phyloP scores from a whole-genome alignment of 30 jellyfish, hydroid and myxozoan genomes.

The Turritopsis rubra region DNA sequence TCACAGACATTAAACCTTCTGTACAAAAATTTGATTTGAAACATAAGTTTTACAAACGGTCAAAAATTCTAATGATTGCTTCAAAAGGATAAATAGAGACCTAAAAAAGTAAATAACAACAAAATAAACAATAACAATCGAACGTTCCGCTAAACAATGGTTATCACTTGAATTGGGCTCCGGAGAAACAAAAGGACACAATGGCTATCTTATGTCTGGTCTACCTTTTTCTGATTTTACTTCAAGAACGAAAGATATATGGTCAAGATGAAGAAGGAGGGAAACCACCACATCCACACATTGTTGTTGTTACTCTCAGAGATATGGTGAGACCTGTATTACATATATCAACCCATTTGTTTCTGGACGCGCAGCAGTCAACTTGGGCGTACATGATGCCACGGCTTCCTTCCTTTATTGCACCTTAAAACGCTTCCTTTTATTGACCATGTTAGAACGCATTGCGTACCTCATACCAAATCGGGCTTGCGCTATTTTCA shows the following conservation, averaged over 20 bases:
- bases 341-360: not conserved
- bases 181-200: not conserved
- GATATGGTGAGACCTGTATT: constrained; percentile 68
- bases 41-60: constrained; percentile 13
- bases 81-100: not conserved
- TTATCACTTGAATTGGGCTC: not conserved
- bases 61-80: not conserved
- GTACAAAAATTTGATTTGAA: constrained; percentile 13
- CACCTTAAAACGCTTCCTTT: too few species aligned
- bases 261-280: constrained; percentile 9
- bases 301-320: constrained; percentile 69
- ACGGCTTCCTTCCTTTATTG: too few species aligned
- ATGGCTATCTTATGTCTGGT: not conserved
- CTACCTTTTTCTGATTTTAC: not conserved
- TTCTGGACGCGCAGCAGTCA: too few species aligned
- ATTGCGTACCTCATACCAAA: too few species aligned
- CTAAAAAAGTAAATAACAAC: not conserved
- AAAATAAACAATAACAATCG: not conserved
- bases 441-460: too few species aligned
- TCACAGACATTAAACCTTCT: constrained; percentile 8
- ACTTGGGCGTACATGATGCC: too few species aligned
- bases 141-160: not conserved
- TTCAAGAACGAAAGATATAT: not conserved
- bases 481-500: too few species aligned
- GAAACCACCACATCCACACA: constrained; percentile 83